Percentiles rank a stretch among this genome's conserved stretches.
Conservation (phyloP, 1,140 invertebrate genomes). For the Leptoteleia sp. region DNA sequence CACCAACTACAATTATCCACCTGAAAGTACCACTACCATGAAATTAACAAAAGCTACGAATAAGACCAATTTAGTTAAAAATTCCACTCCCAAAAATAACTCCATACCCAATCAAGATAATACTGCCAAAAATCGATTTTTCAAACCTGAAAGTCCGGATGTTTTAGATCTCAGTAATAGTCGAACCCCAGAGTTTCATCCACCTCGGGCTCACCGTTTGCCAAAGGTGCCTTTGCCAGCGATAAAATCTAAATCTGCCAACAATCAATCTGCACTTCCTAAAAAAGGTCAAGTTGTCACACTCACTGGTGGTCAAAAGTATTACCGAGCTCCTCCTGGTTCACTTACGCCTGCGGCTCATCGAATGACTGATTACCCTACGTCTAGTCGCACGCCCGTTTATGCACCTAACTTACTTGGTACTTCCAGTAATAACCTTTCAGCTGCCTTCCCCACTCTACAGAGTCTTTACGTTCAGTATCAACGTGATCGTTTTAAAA, state of each 20-base stretch:
- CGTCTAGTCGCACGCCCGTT: too few relatives aligned
- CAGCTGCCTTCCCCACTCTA: too few relatives aligned
- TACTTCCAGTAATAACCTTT: too few relatives aligned
- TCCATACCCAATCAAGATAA: conserved; percentile 11
- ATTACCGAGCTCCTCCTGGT: conserved; percentile 74
- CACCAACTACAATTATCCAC: neutral
- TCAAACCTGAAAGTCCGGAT: conserved; percentile 63
- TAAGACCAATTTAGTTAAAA: conserved; percentile 63
- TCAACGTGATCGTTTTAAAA: too few relatives aligned
- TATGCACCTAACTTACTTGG: too few relatives aligned
- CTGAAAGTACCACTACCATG: conserved; percentile 17
- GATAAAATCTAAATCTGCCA: conserved; percentile 58
- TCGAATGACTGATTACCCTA: conserved; percentile 42
- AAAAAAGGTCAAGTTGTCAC: conserved; percentile 74
- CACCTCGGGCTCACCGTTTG: conserved; percentile 32
- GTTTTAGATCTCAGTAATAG: conserved; percentile 72
- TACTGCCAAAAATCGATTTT: neutral
- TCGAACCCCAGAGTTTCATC: conserved; percentile 68
- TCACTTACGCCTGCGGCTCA: conserved; percentile 74
- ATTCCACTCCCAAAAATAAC: conserved; percentile 51
- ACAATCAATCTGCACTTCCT: conserved; percentile 14
- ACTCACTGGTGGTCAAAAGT: conserved; percentile 70
- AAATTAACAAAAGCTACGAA: conserved; percentile 19
- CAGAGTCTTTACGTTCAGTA: too few relatives aligned
- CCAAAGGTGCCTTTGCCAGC: conserved; percentile 70